Evolutionary conservation across 1,140 invertebrate species (phyloP), one percentile per base, ranked within the genome.

Genomic region (Meloidogyne floridensis): DNA sequence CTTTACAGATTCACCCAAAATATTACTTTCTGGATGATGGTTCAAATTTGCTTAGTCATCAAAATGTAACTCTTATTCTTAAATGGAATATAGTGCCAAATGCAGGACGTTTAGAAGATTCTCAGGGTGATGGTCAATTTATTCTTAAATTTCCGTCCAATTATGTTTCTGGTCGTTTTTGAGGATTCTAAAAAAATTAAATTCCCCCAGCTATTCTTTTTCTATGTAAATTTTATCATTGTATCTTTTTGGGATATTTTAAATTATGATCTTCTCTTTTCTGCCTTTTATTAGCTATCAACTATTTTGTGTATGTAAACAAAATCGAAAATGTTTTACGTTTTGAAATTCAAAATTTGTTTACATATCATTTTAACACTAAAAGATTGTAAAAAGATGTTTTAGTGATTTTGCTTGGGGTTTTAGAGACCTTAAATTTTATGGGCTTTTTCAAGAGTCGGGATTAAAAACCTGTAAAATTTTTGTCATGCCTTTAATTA

Each of bases 1-100:
- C 3, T 32, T 32, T 1, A 3, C 51, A 79, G 51, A 84, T 85
- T 42, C 75, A 87, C 11, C 96, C 95, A 3, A 98, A 99, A 91
- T 99, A 99, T 92, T 99, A 99, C 90, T 98, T 99, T 91, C 97
- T 96, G 95, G 97, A 99, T 93, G 97, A 98, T 92, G 97, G 97
- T 73, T 95, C 96, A 92, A 96, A 97, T 89, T 92, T 99, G 13
- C 81, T 80, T 8, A 74, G 85, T 69, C 75, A 88, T 72, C 51
- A 87, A 69, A 89, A 90, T 69, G 86, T 87, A 3, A 88, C 86
- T 3, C 80, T 87, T 80, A 73, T 87, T 13, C 73, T 81, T 20
- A 81, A 79, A 51, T 99, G 96, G 95, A 99, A 99, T 91, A 95
- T 99, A 59, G 96, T 99, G 85, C 97, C 97, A 69, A 99, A 99